Evolutionary conservation across 2,113 vertebrate species (phyloP), one percentile per base, ranked within the genome.

Genomic region (Meriones unguiculatus): DNA sequence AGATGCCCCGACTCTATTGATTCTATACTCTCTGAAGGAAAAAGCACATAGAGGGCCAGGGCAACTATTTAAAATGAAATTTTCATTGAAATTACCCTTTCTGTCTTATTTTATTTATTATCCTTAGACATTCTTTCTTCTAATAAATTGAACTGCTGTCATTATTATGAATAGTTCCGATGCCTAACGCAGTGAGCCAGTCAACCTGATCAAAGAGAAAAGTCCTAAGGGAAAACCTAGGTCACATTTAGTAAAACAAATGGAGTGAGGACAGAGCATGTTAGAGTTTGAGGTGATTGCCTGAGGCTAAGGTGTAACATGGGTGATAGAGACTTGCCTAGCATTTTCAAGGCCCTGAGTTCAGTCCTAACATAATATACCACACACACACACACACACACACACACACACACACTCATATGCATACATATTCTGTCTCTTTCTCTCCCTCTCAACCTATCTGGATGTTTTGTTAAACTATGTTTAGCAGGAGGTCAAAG

Each of bases 1-100:
- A 72, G 78, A 6, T 96, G 6, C 30, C 87, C 95, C 93, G 24
- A 35, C 10, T 81, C 12, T 95, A 69, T 87, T 70, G 77, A 85
- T 87, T 97, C 11, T 93, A 11, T 67, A 52, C 67, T 64, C 32
- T 85, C 6, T 81, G 70, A 94, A 82, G 91, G 20, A 73, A 69
- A 81, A 96, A 88, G 2, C 22, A 95, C 95, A 46, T 2, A 70
- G 3, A 89, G 89, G 87, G 70, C 3, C 32, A 54, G 72, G 52
- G 46, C 59, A 88, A 92, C 52, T 96, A 76, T 87, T 87, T 87
- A 32, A 90, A 85, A 72, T 9, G 6, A 89, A 80, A 41, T 93
- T 94, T 93, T 65, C 24, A 62, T 70, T 89, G 25, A 5, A 78
- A 11, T 32, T 81, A 12, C 32, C 78, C 72, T 89, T 89, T 76